Percentiles rank a stretch among this genome's conserved stretches.
Conservation (phyloP, 1,140 invertebrate genomes). For the Diachasmimorpha longicaudata region DNA sequence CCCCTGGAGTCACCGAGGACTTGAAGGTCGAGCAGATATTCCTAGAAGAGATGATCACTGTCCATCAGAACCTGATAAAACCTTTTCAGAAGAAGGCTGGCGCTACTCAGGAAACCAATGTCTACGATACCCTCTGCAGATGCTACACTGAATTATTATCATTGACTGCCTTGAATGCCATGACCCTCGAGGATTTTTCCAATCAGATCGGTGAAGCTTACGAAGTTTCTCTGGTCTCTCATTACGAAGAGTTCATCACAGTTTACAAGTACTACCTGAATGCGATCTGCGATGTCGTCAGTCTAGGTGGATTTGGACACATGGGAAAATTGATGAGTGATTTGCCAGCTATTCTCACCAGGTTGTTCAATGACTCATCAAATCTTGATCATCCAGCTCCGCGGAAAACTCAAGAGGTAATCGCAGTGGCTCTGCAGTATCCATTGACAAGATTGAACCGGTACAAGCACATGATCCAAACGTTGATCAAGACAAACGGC, state of each 20-base stretch:
- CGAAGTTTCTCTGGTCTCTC: slow-evolving; percentile 72
- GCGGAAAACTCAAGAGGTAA: slow-evolving; percentile 67
- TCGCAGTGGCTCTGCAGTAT: slow-evolving; percentile 67
- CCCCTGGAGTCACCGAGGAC: slow-evolving; percentile 62
- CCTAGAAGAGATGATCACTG: slow-evolving; percentile 71
- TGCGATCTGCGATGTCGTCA: slow-evolving; percentile 77
- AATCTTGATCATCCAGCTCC: slow-evolving; percentile 56
- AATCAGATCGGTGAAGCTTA: slow-evolving; percentile 69
- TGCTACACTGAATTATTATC: slow-evolving; percentile 75
- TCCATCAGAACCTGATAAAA: slow-evolving; percentile 69
- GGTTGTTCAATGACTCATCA: slow-evolving; percentile 67
- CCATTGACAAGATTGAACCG: slow-evolving; percentile 67
- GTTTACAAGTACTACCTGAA: slow-evolving; percentile 77
- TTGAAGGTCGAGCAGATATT: slow-evolving; percentile 72
- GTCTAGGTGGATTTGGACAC: slow-evolving; percentile 73
- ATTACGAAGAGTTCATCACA: slow-evolving; percentile 75
- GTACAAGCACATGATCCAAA: slow-evolving; percentile 50
- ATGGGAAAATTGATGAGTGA: slow-evolving; percentile 68
- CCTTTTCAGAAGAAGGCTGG: slow-evolving; percentile 68
- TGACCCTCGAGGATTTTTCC: slow-evolving; percentile 70
- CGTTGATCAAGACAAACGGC: slow-evolving; percentile 50
- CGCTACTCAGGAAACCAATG: slow-evolving; percentile 64
- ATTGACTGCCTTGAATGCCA: slow-evolving; percentile 71
- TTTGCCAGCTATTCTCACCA: slow-evolving; percentile 66
- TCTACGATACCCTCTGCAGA: slow-evolving; percentile 71